Percentiles rank a stretch among this genome's conserved stretches.
phyloP scores from a whole-genome alignment of 2,888 invertebrate species.

The Andrena hattorfiana region DNA sequence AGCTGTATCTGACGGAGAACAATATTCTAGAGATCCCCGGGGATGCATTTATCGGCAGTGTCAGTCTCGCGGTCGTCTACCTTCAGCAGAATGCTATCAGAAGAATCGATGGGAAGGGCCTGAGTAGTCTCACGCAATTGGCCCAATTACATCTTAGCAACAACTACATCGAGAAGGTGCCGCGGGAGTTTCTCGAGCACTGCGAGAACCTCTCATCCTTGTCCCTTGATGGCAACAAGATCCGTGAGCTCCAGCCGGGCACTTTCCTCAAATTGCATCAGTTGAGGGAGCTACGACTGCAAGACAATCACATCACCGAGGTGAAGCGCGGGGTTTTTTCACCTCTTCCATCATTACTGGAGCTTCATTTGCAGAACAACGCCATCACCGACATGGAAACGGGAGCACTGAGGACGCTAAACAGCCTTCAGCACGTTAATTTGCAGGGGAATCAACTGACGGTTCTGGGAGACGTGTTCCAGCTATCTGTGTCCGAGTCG shows the following conservation, averaged over 20 bases:
- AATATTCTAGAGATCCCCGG: constrained; percentile 94
- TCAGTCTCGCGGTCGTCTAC: constrained; percentile 92
- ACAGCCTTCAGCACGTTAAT: constrained; percentile 94
- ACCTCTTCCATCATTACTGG: constrained; percentile 91
- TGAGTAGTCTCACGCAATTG: constrained; percentile 90
- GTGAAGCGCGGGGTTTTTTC: constrained; percentile 93
- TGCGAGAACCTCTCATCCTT: constrained; percentile 92
- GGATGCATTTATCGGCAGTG: constrained; percentile 92
- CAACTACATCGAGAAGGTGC: constrained; percentile 93
- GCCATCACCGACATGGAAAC: constrained; percentile 92
- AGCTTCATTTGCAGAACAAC: constrained; percentile 95
- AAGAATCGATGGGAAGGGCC: constrained; percentile 90
- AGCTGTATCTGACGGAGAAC: constrained; percentile 95
- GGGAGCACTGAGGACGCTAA: constrained; percentile 91
- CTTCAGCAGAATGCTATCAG: constrained; percentile 95
- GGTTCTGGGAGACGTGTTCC: constrained; percentile 92
- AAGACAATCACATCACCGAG: constrained; percentile 92
- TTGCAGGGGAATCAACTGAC: constrained; percentile 93
- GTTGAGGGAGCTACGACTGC: constrained; percentile 92
- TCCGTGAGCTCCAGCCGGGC: constrained; percentile 91
- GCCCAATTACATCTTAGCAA: constrained; percentile 94
- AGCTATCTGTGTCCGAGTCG: constrained; percentile 86
- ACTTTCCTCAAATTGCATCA: constrained; percentile 91
- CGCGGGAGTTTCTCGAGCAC: constrained; percentile 90
- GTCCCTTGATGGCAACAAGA: constrained; percentile 94